Evolutionary conservation across 64 coral and sea anemone species (phyloP).

Genomic region (Porites lutea): DNA sequence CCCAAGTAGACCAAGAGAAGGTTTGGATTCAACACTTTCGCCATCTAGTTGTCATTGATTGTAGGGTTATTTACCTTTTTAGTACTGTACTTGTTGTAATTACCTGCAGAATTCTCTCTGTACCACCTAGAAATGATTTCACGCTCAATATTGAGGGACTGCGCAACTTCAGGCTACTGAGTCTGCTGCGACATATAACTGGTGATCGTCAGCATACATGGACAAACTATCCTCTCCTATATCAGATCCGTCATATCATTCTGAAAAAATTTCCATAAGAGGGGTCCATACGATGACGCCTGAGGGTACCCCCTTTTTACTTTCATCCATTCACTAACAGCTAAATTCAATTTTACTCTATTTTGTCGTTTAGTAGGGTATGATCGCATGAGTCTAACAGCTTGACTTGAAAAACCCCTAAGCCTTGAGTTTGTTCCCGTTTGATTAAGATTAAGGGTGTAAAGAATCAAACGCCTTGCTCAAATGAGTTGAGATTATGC

Average conservation of each 20-base stretch:
- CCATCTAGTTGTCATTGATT: neutral
- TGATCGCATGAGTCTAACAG: neutral
- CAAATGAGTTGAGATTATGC: slow-evolving; percentile 11
- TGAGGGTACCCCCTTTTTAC: slow-evolving; percentile 45
- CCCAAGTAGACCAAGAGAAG: neutral
- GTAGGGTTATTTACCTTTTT: neutral
- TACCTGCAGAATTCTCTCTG: slow-evolving; percentile 13
- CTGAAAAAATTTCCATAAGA: slow-evolving; percentile 24
- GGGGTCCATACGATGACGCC: slow-evolving; percentile 5
- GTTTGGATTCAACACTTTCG: neutral
- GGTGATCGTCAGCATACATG: slow-evolving; percentile 32
- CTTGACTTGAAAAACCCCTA: neutral
- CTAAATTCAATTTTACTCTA: neutral
- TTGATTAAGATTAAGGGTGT: neutral
- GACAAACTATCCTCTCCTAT: slow-evolving; percentile 5
- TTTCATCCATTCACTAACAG: slow-evolving; percentile 32
- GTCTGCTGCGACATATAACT: neutral
- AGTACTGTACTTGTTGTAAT: neutral
- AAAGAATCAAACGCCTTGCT: slow-evolving; percentile 43
- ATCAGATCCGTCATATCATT: slow-evolving; percentile 43
- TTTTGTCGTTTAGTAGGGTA: neutral
- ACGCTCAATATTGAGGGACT: neutral
- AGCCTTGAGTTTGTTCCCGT: slow-evolving; percentile 7
- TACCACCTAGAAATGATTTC: slow-evolving; percentile 26
- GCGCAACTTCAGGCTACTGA: neutral